Evolutionary conservation across 30 jellyfish, hydroid and myxozoan species (phyloP).

Genomic region (Clytia hemisphaerica): DNA sequence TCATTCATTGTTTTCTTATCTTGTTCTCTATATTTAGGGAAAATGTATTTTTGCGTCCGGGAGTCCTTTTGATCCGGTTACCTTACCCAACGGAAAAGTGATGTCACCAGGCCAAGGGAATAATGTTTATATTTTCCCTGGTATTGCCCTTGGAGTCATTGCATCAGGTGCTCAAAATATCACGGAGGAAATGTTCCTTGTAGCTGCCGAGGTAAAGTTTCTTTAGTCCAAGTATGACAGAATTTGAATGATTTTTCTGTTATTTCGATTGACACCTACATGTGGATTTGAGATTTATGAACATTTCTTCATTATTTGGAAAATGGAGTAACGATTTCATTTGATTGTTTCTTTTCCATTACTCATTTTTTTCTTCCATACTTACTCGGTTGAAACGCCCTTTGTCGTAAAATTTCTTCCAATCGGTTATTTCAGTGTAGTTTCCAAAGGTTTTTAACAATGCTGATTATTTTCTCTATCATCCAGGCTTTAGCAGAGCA

Average conservation of each 20-base stretch:
- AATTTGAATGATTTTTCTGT: too few species aligned
- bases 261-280: too few species aligned
- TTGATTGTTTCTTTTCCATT: background rate
- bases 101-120: conserved; percentile 96
- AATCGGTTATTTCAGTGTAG: too few species aligned
- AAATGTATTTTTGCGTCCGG: conserved; percentile 92
- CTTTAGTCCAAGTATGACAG: background rate
- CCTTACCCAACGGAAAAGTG: conserved; percentile 61
- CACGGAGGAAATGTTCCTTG: conserved; percentile 81
- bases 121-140: conserved; percentile 92
- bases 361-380: too few species aligned
- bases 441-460: too few species aligned
- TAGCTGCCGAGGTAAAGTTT: conserved; percentile 90
- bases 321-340: background rate
- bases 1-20: too few species aligned
- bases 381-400: too few species aligned
- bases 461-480: background rate
- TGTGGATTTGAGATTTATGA: too few species aligned
- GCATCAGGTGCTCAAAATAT: conserved; percentile 58
- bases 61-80: conserved; percentile 87
- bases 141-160: conserved; percentile 90
- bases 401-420: too few species aligned
- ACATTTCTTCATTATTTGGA: too few species aligned
- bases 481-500: conserved; percentile 74
- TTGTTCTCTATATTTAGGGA: conserved; percentile 37